Conservation (phyloP, 1,140 invertebrate species). For the Drosophila quadrilineata region DNA sequence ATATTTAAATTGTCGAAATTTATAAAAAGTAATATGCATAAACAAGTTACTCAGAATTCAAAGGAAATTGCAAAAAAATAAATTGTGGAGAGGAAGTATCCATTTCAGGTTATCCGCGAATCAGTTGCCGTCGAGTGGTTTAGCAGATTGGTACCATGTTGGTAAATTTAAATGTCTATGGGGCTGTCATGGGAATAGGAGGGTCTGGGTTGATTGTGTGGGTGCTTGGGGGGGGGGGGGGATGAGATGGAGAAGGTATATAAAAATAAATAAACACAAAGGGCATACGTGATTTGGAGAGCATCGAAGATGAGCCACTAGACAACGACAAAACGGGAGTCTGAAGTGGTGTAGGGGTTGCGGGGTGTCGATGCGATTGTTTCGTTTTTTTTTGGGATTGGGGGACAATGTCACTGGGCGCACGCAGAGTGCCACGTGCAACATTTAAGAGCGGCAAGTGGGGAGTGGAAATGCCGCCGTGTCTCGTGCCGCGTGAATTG, state of each 20-base stretch:
- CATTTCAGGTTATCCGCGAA: conserved; percentile 81
- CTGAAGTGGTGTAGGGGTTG: too few species aligned
- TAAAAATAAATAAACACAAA: conserved; percentile 75
- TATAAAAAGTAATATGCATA: too few species aligned
- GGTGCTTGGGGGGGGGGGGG: background rate
- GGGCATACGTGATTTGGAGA: conserved; percentile 54
- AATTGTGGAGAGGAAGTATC: conserved; percentile 76
- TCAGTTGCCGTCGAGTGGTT: conserved; percentile 26
- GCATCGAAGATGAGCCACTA: conserved; percentile 6
- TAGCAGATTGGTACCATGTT: too few species aligned
- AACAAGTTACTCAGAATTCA: too few species aligned
- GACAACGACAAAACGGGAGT: too few species aligned
- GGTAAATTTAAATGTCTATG: conserved; percentile 42
- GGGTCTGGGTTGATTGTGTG: too few species aligned
- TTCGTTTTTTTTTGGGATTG: too few species aligned
- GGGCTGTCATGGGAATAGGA: background rate
- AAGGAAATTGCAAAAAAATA: conserved; percentile 76
- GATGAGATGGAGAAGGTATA: background rate
- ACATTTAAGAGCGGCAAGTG: conserved; percentile 29
- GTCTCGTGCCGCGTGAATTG: too few species aligned
- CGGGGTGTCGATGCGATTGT: background rate
- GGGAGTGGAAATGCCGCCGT: conserved; percentile 3
- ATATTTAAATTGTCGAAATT: too few species aligned
- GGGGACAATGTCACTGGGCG: conserved; percentile 11
- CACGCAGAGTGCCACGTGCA: conserved; percentile 27